These are phyloP conservation scores for Rallus crepitans DNA, from an alignment of 2,797 vertebrate species.

Conservation along the genomic window DNA sequence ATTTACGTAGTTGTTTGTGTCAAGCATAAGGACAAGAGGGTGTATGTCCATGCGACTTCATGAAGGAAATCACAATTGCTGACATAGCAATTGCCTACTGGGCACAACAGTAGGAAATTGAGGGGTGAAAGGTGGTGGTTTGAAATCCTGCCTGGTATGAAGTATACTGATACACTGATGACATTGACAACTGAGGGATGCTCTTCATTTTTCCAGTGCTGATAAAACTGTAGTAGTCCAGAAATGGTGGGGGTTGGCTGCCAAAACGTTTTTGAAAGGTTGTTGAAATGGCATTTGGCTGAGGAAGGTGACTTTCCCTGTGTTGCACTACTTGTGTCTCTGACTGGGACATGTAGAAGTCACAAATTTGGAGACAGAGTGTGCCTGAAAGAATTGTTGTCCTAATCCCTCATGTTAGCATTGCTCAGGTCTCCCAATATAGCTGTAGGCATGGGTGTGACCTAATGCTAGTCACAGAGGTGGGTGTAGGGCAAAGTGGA, in stretches of 20 bases:
- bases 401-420: background rate
- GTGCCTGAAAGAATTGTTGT: background rate
- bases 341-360: background rate
- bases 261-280: background rate
- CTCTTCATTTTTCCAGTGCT: background rate
- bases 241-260: background rate
- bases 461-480: background rate
- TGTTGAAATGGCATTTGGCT: background rate
- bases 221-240: background rate
- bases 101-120: background rate
- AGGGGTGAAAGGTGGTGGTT: background rate
- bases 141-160: background rate
- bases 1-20: background rate
- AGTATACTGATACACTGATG: too few species aligned
- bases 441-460: background rate
- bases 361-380: background rate
- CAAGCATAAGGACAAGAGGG: background rate
- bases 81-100: background rate
- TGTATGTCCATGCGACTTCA: background rate
- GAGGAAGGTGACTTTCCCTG: background rate
- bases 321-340: background rate
- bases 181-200: background rate
- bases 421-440: background rate
- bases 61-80: background rate
- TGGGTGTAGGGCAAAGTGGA: background rate